Base-by-base conservation (phyloP, 2,113 vertebrate species). In the Thamnaconus septentrionalis region DNA sequence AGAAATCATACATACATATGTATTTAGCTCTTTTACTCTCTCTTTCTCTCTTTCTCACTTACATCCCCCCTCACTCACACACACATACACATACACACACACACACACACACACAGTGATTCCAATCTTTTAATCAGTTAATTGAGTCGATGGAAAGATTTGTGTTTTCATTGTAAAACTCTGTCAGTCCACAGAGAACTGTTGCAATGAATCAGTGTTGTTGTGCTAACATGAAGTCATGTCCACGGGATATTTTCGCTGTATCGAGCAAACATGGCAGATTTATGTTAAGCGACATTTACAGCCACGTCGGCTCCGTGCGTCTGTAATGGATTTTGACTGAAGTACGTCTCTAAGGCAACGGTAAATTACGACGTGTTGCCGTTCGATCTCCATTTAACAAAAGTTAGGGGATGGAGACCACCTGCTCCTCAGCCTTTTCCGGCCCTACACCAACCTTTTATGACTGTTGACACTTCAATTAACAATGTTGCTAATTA, bases 131-230 rank as follows among this genome's bases (percentile, higher is more conserved):
- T 58, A 49, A 69, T 65, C 52, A 42, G n/a, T 67, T 70, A 64
- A 73, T 64, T 56, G 51, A 59, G 56, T 39, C 7, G 57, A 60
- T 56, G 11, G 31, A 63, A 31, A 11, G 40, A 6, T 75, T 56
- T 69, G 50, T 52, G 45, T 55, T 69, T 47, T 45, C 56, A 62
- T 41, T 70, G 47, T 59, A 59, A 63, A 69, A 53, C 57, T 52
- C 40, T 31, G 3, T 61, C 63, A 60, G 59, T 12, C 31, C 41
- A 10, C 59, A 55, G 50, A 58, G 48, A 46, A 62, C 41, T 53
- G 40, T 6, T 46, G 18, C 9, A 64, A 46, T 42, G 41, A 66
- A 49, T 48, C 44, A 65, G 53, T 12, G 47, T 4, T 6, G 59
- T n/a, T 11, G 31, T 12, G 31, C 48, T 45, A 48, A 63, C 46